These are phyloP conservation scores for Bagarius yarrelli DNA, from an alignment of 2,113 vertebrate genomes.

Conservation along the genomic window DNA sequence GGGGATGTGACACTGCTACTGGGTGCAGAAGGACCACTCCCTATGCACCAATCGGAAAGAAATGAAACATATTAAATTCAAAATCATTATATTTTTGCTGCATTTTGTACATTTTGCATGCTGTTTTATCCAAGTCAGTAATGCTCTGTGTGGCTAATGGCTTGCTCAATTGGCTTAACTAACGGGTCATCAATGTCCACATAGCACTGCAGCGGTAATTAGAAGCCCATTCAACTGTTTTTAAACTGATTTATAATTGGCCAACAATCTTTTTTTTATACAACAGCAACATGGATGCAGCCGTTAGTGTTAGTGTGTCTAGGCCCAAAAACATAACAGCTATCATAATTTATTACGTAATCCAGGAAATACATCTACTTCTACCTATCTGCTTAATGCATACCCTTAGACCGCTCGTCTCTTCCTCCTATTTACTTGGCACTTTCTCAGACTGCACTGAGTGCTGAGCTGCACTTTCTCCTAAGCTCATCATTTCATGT, in stretches of 20 bases:
- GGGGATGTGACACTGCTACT: constrained; percentile 92
- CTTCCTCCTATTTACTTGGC: constrained; percentile 17
- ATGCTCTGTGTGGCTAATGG: neutral
- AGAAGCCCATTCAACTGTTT: neutral
- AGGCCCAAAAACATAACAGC: neutral
- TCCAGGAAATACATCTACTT: neutral
- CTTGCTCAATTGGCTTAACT: neutral
- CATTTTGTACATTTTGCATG: neutral
- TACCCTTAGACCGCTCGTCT: neutral
- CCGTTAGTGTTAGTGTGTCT: neutral
- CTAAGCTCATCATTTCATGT: constrained; percentile 34
- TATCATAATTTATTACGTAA: neutral
- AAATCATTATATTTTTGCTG: neutral
- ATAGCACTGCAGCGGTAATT: neutral
- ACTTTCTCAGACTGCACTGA: constrained; percentile 32
- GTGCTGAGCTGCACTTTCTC: constrained; percentile 29
- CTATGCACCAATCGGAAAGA: constrained; percentile 58
- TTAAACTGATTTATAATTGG: neutral
- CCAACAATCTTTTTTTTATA: neutral
- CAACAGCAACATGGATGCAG: neutral
- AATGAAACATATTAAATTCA: neutral
- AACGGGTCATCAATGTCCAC: neutral
- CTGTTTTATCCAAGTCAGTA: neutral
- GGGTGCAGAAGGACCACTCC: constrained; percentile 89
- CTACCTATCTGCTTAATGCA: constrained; percentile 7